Evolutionary conservation across 64 coral and sea anemone genomes (phyloP), one percentile per base, ranked within the genome.

Genomic region (Astreopora myriophthalma): DNA sequence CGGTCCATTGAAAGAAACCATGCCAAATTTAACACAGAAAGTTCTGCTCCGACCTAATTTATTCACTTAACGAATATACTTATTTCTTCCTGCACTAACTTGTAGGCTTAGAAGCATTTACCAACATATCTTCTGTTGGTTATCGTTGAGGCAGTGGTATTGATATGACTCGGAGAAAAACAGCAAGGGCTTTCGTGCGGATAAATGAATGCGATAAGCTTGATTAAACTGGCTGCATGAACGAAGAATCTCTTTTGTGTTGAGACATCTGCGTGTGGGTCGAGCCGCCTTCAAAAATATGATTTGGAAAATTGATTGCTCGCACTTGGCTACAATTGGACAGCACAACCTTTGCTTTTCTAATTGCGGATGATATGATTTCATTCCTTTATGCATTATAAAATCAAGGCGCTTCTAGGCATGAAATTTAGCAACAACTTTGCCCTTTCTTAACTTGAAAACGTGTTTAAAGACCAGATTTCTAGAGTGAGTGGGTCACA

Each of bases 151-250:
- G 29, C 33, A 57, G 9, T 61, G 14, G 55, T 34, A 80, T 35
- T 34, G n/a, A n/a, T n/a, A n/a, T 61, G 22, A 27, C 17, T 60
- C 48, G 3, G 27, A 32, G 51, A 9, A 8, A 80, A 33, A 19
- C 25, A 12, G 49, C 17, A 58, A 81, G 76, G 8, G 0, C 57
- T 83, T 83, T 64, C 79, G 79, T 83, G 79, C 79, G 33, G 17
- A 61, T 34, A 83, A 83, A 83, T 83, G 31, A 83, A 83, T 10
- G 8, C 52, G 79, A 65, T 38, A 83, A 83, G 79, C 30, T 38
- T 65, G 79, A 83, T 65, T 83, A 63, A 55, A 52, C 51, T 58
- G 31, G 79, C 19, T 6, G 20, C 9, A 60, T 17, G 48, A 48
- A n/a, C n/a, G n/a, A n/a, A 3, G 19, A 33, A 72, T 34, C 31